Conservation (phyloP, 35 echinoderm and acorn worm species). For the Amphiura filiformis region DNA sequence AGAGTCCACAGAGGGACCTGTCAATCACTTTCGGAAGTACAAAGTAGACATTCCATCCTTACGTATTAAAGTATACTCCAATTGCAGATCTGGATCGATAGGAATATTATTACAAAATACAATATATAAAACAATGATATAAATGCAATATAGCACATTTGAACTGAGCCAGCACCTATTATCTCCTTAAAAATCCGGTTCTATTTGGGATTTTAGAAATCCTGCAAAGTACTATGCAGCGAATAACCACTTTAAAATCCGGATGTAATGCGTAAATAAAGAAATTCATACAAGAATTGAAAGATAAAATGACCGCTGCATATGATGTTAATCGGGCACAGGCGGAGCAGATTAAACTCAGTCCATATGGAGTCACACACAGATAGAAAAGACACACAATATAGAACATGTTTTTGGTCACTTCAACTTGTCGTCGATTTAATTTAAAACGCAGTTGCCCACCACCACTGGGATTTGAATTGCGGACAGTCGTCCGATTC, state of each 20-base stretch:
- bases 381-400: slow-evolving; percentile 60
- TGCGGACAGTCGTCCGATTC: too few species aligned
- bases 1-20: too few species aligned
- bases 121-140: too few species aligned
- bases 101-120: too few species aligned
- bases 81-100: too few species aligned
- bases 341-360: slow-evolving; percentile 17
- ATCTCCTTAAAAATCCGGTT: background rate
- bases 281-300: slow-evolving; percentile 30
- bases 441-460: background rate
- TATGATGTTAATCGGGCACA: slow-evolving; percentile 34
- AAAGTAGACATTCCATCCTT: too few species aligned
- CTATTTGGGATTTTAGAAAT: slow-evolving; percentile 11
- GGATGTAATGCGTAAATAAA: background rate
- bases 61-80: too few species aligned
- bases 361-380: slow-evolving; percentile 61
- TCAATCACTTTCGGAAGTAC: too few species aligned
- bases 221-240: slow-evolving; percentile 34
- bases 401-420: slow-evolving; percentile 83
- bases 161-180: too few species aligned
- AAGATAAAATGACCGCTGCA: slow-evolving; percentile 50
- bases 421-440: slow-evolving; percentile 33
- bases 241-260: slow-evolving; percentile 69
- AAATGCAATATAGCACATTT: too few species aligned
- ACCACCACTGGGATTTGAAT: too few species aligned